A percentile compares a stretch with the other conserved stretches of the same genome.
phyloP scores from a whole-genome alignment of 2,797 vertebrate species.

The Adelosebastes latens region DNA sequence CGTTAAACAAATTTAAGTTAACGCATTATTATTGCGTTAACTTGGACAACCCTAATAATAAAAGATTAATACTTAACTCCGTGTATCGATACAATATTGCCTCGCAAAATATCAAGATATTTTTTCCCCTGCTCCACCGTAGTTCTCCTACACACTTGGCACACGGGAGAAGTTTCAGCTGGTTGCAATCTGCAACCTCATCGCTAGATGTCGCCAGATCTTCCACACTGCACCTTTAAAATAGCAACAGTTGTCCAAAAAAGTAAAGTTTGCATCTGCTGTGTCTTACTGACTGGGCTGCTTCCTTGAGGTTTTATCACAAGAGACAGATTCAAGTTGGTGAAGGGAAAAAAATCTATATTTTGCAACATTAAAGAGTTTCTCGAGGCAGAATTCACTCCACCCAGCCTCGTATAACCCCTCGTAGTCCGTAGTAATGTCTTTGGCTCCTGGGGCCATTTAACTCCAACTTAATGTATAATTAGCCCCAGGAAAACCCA shows the following conservation, averaged over 20 bases:
- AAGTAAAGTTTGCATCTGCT: neutral
- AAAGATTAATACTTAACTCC: too few species aligned
- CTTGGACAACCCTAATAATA: too few species aligned
- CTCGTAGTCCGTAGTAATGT: constrained; percentile 8
- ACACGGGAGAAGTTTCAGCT: too few species aligned
- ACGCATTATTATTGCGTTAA: too few species aligned
- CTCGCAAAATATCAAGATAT: too few species aligned
- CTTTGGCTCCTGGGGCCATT: constrained; percentile 23
- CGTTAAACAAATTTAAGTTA: too few species aligned
- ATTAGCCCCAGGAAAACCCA: constrained; percentile 29
- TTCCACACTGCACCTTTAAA: too few species aligned
- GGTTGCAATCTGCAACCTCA: too few species aligned
- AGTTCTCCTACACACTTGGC: too few species aligned
- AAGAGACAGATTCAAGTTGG: neutral
- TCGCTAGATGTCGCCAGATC: too few species aligned
- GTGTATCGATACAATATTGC: too few species aligned
- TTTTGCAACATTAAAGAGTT: constrained; percentile 12
- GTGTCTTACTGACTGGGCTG: neutral
- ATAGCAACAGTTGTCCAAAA: neutral
- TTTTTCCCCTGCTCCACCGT: too few species aligned
- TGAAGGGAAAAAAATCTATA: neutral
- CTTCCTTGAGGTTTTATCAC: neutral
- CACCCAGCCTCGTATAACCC: neutral
- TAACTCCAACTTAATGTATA: constrained; percentile 36
- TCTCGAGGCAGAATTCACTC: neutral